phyloP scores from a whole-genome alignment of 1,140 invertebrate species.

The Trichonephila clavata region DNA sequence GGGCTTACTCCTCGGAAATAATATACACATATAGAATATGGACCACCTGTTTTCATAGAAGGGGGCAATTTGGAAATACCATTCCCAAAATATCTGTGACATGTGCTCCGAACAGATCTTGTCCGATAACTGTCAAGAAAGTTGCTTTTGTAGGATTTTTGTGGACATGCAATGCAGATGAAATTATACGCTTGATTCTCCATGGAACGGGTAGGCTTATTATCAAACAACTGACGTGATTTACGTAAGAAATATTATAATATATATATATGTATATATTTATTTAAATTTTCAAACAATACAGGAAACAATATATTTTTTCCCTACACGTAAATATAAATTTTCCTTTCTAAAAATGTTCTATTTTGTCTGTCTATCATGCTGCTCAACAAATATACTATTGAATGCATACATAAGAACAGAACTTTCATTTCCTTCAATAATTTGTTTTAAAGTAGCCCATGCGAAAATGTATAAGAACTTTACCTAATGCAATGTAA shows the following conservation, averaged over 20 bases:
- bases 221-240: neutral
- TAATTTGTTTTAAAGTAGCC: too few species aligned
- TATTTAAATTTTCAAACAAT: neutral
- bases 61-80: neutral
- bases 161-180: neutral
- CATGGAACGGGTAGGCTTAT: neutral
- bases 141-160: neutral
- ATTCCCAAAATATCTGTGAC: neutral
- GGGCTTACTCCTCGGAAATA: neutral
- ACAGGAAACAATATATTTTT: too few species aligned
- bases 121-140: neutral
- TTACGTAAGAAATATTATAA: neutral
- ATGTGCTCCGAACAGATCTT: neutral
- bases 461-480: too few species aligned
- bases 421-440: too few species aligned
- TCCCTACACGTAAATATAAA: too few species aligned
- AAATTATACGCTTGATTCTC: neutral
- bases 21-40: neutral
- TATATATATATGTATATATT: too few species aligned
- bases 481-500: too few species aligned
- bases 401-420: too few species aligned
- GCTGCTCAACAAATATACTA: too few species aligned
- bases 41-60: constrained; percentile 4
- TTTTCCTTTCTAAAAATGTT: too few species aligned
- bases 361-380: too few species aligned